phyloP scores from a whole-genome alignment of 2,888 invertebrate species.

The Melinaea marsaeus region DNA sequence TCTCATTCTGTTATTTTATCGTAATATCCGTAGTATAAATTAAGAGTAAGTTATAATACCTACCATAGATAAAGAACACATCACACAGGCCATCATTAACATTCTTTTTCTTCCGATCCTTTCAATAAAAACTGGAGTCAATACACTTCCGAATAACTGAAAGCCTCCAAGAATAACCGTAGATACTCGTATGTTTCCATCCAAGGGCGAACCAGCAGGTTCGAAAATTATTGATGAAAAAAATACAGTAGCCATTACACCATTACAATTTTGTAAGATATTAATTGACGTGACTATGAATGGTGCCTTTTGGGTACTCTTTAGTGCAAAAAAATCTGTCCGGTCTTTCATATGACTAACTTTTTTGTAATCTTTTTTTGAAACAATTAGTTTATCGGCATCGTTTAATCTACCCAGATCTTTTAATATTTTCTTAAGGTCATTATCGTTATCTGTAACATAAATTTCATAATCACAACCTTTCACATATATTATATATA shows the following conservation, averaged over 20 bases:
- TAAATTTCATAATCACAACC: neutral
- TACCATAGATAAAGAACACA: conserved; percentile 48
- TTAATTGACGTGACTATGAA: conserved; percentile 42
- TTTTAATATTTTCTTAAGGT: conserved; percentile 36
- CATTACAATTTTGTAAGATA: conserved; percentile 46
- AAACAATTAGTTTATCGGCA: conserved; percentile 33
- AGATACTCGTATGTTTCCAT: conserved; percentile 44
- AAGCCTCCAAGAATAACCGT: conserved; percentile 49
- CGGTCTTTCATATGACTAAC: conserved; percentile 32
- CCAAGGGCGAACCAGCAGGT: conserved; percentile 43
- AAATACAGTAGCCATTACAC: conserved; percentile 42
- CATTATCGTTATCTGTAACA: conserved; percentile 39
- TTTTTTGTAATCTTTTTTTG: conserved; percentile 31
- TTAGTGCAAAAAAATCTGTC: conserved; percentile 43
- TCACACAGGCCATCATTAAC: conserved; percentile 42
- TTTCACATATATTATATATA: neutral
- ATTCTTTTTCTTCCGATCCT: conserved; percentile 45
- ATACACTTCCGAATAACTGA: conserved; percentile 40
- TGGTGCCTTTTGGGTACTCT: conserved; percentile 45
- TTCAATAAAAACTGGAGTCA: conserved; percentile 49
- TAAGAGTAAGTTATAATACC: conserved; percentile 15
- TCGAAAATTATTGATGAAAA: conserved; percentile 49
- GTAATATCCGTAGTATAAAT: neutral
- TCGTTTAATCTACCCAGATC: conserved; percentile 45
- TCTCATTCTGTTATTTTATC: too few relatives aligned